phyloP scores from a whole-genome alignment of 2,797 vertebrate species.

The Salmo trutta region DNA sequence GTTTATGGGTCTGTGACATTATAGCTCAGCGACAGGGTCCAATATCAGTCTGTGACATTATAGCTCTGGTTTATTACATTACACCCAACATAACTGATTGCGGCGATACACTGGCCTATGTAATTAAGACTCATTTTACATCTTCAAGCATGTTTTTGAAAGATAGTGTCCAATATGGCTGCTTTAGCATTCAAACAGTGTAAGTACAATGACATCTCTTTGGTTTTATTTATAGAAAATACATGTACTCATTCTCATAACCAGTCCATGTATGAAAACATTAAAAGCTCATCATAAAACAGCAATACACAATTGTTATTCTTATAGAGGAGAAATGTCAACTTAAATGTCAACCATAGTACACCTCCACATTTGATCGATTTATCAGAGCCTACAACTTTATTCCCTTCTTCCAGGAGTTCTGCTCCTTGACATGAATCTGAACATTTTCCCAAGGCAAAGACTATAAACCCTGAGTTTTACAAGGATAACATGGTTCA shows the following conservation, averaged over 20 bases:
- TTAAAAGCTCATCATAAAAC: neutral
- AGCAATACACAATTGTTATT: neutral
- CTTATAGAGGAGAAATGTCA: neutral
- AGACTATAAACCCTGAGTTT: conserved; percentile 62
- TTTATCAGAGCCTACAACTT: conserved; percentile 45
- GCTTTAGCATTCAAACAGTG: too few relatives aligned
- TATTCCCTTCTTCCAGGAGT: conserved; percentile 27
- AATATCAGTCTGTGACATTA: conserved; percentile 53
- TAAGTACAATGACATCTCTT: too few relatives aligned
- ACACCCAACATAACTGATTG: too few relatives aligned
- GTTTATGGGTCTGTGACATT: conserved; percentile 66
- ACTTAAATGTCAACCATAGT: conserved; percentile 24
- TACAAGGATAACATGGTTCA: conserved; percentile 68
- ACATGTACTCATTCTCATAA: too few relatives aligned
- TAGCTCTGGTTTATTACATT: conserved; percentile 17
- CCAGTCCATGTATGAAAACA: too few relatives aligned
- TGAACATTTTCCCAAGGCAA: conserved; percentile 50
- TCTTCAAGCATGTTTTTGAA: too few relatives aligned
- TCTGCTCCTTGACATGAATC: conserved; percentile 46
- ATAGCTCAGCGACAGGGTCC: conserved; percentile 59
- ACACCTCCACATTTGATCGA: conserved; percentile 44
- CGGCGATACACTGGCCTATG: too few relatives aligned
- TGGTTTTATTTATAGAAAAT: too few relatives aligned
- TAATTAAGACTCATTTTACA: too few relatives aligned
- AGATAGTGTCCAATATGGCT: too few relatives aligned